Base-by-base conservation (phyloP, 2,888 invertebrate species). In the Brenthis ino region DNA sequence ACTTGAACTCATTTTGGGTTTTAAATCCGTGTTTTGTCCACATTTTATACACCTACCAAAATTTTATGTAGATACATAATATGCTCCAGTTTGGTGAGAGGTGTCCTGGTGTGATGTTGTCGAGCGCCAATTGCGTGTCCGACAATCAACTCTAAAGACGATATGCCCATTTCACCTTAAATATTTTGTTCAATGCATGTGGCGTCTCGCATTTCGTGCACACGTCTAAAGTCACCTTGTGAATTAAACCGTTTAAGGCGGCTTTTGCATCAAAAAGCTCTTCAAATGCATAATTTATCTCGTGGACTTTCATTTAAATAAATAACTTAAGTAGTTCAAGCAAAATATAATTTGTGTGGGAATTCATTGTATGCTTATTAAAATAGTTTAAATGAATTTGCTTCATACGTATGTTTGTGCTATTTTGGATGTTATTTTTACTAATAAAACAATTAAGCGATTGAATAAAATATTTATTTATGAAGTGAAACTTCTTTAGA, bases 191-290 rank as follows among this genome's bases (percentile, higher is more conserved):
- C 74, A 69, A 77, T 80, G 80, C 72, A 65, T 57, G 55, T 63
- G 78, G 80, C 76, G 54, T 66, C 64, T 68, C 33, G 55, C 20
- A 64, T 77, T 77, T 77, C 77, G 73, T 80, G 78, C 76, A 77
- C 77, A 83, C 81, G 77, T 77, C 76, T 78, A 80, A 83, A 81
- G 80, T 82, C 85, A 81, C 82, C 80, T 82, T 64, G 74, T 69
- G 79, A 80, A 88, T 87, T 86, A 84, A 89, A 85, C 81, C 81
- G 83, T 85, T 73, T 71, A 71, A 74, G 75, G 74, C 68, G 77
- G 73, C 79, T 77, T 77, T 73, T 76, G 77, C 70, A 76, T 61
- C 55, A 53, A 58, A 79, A 80, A 80, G 81, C 77, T 78, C 77
- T 77, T 78, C 82, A 80, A 82, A 80, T 73, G 79, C 77, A 79